A percentile compares a stretch with the other conserved stretches of the same genome.
Evolutionary conservation across 2,113 vertebrate species (phyloP).

Genomic region (Ciconia stormi): DNA sequence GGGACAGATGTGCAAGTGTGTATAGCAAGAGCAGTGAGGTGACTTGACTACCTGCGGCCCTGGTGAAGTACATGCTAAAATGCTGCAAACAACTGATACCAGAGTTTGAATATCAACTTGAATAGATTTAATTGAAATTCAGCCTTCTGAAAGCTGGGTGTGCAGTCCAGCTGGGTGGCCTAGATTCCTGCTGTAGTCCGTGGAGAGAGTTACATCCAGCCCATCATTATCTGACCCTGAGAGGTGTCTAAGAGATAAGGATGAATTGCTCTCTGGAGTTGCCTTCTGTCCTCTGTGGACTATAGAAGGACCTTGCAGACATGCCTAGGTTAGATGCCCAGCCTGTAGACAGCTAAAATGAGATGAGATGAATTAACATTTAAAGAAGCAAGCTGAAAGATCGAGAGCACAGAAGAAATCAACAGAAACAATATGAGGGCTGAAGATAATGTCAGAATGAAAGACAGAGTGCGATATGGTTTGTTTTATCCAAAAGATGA

Average conservation of each 20-base stretch:
- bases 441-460: neutral
- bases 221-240: neutral
- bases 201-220: neutral
- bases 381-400: neutral
- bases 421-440: neutral
- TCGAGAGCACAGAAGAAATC: neutral
- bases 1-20: neutral
- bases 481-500: neutral
- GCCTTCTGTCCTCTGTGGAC: neutral
- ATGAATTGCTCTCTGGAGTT: neutral
- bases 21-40: neutral
- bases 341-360: neutral
- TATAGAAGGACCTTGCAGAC: neutral
- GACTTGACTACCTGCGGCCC: neutral
- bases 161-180: neutral
- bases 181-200: neutral
- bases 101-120: neutral
- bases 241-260: neutral
- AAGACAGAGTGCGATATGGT: neutral
- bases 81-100: neutral
- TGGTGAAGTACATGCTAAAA: neutral
- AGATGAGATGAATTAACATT: neutral
- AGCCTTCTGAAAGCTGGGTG: neutral
- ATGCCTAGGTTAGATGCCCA: neutral
- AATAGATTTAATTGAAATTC: neutral